phyloP scores from a whole-genome alignment of 23 tunicate genomes.

The Diplosoma virens region DNA sequence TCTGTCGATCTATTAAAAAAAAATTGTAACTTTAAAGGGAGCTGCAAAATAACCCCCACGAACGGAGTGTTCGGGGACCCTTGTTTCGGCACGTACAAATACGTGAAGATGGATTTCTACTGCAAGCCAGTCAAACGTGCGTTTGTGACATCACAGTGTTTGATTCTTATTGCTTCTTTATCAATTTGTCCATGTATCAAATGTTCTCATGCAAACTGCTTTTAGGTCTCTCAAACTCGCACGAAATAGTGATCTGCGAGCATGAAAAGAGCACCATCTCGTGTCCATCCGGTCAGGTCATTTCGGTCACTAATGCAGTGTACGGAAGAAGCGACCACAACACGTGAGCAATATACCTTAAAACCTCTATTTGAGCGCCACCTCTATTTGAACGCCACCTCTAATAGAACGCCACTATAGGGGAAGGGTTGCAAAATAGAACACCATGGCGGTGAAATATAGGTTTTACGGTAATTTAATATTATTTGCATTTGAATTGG shows the following conservation, averaged over 20 bases:
- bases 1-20: not conserved
- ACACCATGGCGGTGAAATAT: no score
- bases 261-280: not conserved
- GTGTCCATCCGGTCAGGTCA: slow-evolving; percentile 2
- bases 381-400: no score
- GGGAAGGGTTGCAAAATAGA: no score
- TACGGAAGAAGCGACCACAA: not conserved
- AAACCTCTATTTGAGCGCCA: no score
- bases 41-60: not conserved
- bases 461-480: no score
- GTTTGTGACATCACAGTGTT: not conserved
- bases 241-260: slow-evolving; percentile 4
- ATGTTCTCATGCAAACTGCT: no score
- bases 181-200: no score
- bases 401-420: no score
- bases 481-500: no score
- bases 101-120: slow-evolving; percentile 9
- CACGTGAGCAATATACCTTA: no score
- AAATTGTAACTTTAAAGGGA: slow-evolving; percentile 5
- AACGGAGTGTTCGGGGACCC: slow-evolving; percentile 15
- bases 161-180: no score
- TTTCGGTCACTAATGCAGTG: not conserved
- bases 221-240: not conserved
- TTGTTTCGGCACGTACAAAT: slow-evolving; percentile 8
- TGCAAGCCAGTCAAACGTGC: not conserved